These are phyloP conservation scores for Aix galericulata DNA, from an alignment of 2,113 vertebrate genomes.

Conservation along the genomic window DNA sequence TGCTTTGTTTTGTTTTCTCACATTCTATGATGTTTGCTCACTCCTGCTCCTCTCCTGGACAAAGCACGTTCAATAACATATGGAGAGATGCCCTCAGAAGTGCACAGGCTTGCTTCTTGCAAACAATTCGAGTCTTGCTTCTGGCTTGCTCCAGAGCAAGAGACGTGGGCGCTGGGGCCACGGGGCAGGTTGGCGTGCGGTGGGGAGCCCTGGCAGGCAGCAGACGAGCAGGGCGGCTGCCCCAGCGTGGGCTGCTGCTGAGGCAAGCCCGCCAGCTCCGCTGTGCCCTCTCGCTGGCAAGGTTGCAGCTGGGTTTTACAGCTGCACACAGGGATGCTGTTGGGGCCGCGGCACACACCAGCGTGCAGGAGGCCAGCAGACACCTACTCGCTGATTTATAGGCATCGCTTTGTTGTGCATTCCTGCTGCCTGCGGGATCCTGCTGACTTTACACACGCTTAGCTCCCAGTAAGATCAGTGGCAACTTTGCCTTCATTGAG, in stretches of 20 bases:
- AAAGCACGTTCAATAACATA: accelerated
- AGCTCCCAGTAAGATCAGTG: conserved; percentile 43
- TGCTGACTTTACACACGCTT: conserved; percentile 50
- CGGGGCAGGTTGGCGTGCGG: not conserved
- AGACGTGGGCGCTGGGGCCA: not conserved
- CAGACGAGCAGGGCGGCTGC: not conserved
- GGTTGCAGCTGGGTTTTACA: not conserved
- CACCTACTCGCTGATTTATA: conserved; percentile 46
- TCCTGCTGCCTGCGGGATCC: conserved; percentile 24
- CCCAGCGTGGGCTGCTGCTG: not conserved
- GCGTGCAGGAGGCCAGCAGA: not conserved
- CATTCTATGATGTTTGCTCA: not conserved
- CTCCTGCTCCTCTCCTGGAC: not conserved
- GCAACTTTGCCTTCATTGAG: conserved; percentile 50
- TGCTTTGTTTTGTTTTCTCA: not conserved
- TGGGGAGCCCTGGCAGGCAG: not conserved
- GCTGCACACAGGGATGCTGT: not conserved
- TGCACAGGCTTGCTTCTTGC: accelerated
- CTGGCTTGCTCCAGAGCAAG: not conserved
- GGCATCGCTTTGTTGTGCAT: not conserved
- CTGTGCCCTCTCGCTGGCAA: not conserved
- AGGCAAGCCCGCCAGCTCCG: accelerated
- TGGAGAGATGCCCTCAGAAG: not conserved
- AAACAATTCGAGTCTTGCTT: not conserved
- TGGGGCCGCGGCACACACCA: accelerated